These are phyloP conservation scores for Trididemnum nubilum DNA, from an alignment of 23 tunicate genomes.

Conservation along the genomic window DNA sequence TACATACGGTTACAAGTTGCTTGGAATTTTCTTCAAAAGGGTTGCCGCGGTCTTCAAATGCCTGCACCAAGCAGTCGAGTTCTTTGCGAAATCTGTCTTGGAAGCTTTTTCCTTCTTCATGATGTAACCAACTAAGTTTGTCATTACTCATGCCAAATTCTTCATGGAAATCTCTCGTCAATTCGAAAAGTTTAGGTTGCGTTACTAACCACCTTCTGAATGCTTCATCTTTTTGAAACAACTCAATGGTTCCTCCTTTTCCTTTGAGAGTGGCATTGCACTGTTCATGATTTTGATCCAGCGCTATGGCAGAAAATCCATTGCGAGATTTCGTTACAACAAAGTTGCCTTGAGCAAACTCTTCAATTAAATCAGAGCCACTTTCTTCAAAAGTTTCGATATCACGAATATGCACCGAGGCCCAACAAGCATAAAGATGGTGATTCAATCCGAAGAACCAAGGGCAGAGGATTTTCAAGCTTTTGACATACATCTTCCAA, in stretches of 20 bases:
- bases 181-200: neutral
- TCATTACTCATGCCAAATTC: constrained; percentile 4
- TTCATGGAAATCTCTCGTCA: constrained; percentile 3
- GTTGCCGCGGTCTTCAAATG: constrained; percentile 12
- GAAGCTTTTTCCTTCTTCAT: constrained; percentile 8
- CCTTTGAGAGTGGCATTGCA: constrained; percentile 11
- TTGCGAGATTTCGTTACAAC: neutral
- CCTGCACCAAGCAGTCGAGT: neutral
- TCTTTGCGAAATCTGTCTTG: constrained; percentile 15
- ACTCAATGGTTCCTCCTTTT: neutral
- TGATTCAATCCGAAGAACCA: constrained; percentile 14
- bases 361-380: neutral
- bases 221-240: constrained; percentile 9
- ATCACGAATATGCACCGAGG: constrained; percentile 4
- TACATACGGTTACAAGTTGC: neutral
- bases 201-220: neutral
- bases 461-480: constrained; percentile 2
- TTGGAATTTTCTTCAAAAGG: neutral
- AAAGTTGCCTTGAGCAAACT: constrained; percentile 4
- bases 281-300: constrained; percentile 12
- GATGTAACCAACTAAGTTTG: constrained; percentile 11
- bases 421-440: constrained; percentile 10
- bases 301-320: constrained; percentile 2
- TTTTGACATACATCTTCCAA: constrained; percentile 7
- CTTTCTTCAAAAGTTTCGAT: neutral